Conservation (phyloP, 1,140 invertebrate species). For the Asbolus verrucosus region DNA sequence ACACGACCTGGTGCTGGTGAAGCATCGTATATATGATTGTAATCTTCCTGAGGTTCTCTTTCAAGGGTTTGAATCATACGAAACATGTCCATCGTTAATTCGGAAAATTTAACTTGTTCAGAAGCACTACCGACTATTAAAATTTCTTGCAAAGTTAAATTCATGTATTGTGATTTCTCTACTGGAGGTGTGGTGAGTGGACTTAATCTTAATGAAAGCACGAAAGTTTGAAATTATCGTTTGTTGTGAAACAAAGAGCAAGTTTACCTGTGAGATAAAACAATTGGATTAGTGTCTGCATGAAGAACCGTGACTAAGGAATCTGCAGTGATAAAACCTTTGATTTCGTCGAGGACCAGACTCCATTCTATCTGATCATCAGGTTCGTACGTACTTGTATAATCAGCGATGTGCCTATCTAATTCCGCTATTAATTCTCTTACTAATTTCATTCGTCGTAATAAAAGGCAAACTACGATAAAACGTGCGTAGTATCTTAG, state of each 20-base stretch:
- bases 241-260: background rate
- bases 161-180: constrained; percentile 88
- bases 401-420: constrained; percentile 92
- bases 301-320: constrained; percentile 89
- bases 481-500: constrained; percentile 96
- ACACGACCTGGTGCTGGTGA: constrained; percentile 86
- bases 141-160: constrained; percentile 91
- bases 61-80: constrained; percentile 96
- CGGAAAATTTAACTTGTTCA: constrained; percentile 98
- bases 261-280: constrained; percentile 82
- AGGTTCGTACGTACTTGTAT: constrained; percentile 94
- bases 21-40: constrained; percentile 85
- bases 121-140: constrained; percentile 93
- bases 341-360: constrained; percentile 93
- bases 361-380: constrained; percentile 98
- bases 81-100: constrained; percentile 98
- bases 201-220: constrained; percentile 77
- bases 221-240: constrained; percentile 10
- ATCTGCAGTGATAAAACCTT: constrained; percentile 94
- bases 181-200: constrained; percentile 88
- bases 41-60: constrained; percentile 88
- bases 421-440: constrained; percentile 92
- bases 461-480: constrained; percentile 94
- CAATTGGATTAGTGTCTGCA: constrained; percentile 85
- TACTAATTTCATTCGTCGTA: constrained; percentile 95